Percentiles rank a stretch among this genome's conserved stretches.
Evolutionary conservation across 2,888 invertebrate species (phyloP).

Genomic region (Pyrgus malvae): DNA sequence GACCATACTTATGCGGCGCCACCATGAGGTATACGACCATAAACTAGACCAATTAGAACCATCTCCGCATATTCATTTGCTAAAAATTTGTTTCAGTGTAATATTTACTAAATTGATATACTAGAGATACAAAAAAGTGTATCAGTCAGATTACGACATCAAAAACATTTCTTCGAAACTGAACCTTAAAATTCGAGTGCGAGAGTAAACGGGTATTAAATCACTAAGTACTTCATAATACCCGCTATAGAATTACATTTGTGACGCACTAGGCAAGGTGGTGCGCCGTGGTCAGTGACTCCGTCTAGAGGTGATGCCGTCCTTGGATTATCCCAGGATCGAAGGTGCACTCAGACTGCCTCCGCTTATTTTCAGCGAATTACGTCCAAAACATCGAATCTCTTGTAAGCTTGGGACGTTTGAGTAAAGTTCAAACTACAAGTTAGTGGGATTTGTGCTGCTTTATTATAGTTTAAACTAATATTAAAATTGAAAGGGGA

Average conservation of each 20-base stretch:
- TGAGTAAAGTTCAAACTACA: neutral
- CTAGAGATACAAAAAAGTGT: too few species aligned
- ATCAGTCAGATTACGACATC: neutral
- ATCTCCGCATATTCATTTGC: too few species aligned
- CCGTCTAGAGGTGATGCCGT: slow-evolving; percentile 30
- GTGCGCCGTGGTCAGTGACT: slow-evolving; percentile 24
- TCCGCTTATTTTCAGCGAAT: neutral
- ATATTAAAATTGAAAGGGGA: neutral
- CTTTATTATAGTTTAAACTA: too few species aligned
- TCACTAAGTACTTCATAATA: slow-evolving; percentile 6
- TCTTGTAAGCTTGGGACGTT: neutral
- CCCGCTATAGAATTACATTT: neutral
- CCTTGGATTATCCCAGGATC: neutral
- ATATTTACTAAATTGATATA: too few species aligned
- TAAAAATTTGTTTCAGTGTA: too few species aligned
- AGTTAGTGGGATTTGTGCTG: neutral
- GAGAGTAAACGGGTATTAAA: neutral
- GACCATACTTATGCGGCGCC: too few species aligned
- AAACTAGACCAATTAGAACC: too few species aligned
- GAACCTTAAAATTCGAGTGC: neutral
- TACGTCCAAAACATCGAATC: neutral
- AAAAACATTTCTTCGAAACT: neutral
- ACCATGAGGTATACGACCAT: too few species aligned
- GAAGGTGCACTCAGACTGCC: neutral
- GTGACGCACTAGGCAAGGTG: slow-evolving; percentile 12